Conservation (phyloP, 2,888 invertebrate species). For the Scaptomyza parva region DNA sequence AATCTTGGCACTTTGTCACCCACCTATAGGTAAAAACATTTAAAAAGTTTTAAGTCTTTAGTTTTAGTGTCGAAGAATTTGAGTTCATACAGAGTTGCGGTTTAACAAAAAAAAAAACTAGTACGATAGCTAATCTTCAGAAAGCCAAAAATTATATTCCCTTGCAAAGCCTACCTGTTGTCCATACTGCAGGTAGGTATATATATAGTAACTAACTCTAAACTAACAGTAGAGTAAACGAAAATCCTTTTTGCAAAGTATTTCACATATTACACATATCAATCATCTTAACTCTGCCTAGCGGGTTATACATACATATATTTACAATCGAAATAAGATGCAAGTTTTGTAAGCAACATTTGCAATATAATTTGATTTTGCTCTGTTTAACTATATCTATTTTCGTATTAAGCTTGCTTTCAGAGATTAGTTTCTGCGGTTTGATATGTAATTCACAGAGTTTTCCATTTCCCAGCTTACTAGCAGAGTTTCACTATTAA, state of each 20-base stretch:
- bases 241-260: background rate
- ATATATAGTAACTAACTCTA: no score
- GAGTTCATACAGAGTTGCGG: no score
- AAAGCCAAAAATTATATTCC: no score
- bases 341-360: conserved; percentile 1
- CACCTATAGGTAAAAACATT: no score
- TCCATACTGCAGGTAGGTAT: no score
- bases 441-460: conserved; percentile 29
- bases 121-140: no score
- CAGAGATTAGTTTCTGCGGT: background rate
- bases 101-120: no score
- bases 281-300: background rate
- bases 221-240: background rate
- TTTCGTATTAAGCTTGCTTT: conserved; percentile 23
- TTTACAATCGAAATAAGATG: background rate
- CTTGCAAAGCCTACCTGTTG: no score
- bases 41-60: no score
- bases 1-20: no score
- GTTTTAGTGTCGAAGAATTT: no score
- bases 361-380: conserved; percentile 7
- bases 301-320: background rate
- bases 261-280: background rate
- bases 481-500: conserved; percentile 80
- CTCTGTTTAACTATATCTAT: conserved; percentile 11
- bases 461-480: conserved; percentile 32